Base-by-base conservation (phyloP, 1,140 invertebrate genomes). In the Habropoda laboriosa region DNA sequence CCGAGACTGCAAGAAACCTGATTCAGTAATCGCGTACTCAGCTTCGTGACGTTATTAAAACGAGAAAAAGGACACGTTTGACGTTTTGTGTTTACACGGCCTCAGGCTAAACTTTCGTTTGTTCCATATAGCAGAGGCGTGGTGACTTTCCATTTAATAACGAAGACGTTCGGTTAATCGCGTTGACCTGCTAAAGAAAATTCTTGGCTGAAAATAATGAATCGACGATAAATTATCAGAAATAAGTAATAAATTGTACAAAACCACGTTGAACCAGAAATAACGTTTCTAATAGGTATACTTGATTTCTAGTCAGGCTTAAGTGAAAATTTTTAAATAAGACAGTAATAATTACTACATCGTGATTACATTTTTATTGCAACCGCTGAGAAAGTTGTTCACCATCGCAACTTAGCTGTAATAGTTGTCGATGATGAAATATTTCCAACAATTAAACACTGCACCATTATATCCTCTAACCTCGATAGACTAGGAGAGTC, bases 21-120 rank as follows among this genome's bases (percentile, higher is more conserved):
- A n/a, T n/a, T n/a, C n/a, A n/a, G n/a, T n/a, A n/a, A n/a, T n/a
- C n/a, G n/a, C n/a, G n/a, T n/a, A n/a, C n/a, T n/a, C n/a, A n/a
- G n/a, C n/a, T n/a, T n/a, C n/a, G n/a, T n/a, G n/a, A 7, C 18
- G 35, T n/a, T 47, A 6, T 63, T 32, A 13, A 45, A n/a, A 55
- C 30, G 12, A 67, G 51, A 21, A 38, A 45, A 35, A 32, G 7
- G 21, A 21, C 18, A 4, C 10, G 51, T 63, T 38, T 47, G 13
- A 21, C 55, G 24, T 63, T 47, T n/a, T n/a, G n/a, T 35, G 21
- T 55, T 45, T 18, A 45, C 30, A 38, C 12, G 3, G 58, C 68
- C 42, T 6, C 27, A 18, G 55, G 70, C 47, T 75, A 47, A 79
- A 80, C 81, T 80, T 80, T 82, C 77, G 61, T 79, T 82, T 72